phyloP scores from a whole-genome alignment of 2,797 vertebrate genomes.

The Petrocephalus sullivani region DNA sequence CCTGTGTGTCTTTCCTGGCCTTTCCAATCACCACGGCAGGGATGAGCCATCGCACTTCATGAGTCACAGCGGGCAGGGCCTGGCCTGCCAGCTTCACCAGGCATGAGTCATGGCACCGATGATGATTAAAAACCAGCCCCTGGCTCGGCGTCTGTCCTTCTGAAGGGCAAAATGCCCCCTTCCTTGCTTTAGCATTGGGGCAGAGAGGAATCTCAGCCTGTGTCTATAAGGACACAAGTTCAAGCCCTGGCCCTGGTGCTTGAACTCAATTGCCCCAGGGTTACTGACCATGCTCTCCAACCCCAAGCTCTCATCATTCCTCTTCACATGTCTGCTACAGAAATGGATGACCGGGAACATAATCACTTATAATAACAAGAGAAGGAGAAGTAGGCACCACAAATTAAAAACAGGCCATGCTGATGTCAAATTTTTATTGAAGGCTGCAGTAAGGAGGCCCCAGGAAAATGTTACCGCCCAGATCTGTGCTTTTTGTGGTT shows the following conservation, averaged over 20 bases:
- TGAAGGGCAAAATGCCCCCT: neutral
- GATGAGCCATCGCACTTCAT: neutral
- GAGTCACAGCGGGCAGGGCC: neutral
- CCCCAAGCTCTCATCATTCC: neutral
- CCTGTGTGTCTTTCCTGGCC: neutral
- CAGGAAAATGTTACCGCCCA: neutral
- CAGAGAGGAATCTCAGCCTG: neutral
- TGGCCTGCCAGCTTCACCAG: neutral
- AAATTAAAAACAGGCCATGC: neutral
- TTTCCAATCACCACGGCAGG: neutral
- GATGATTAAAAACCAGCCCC: neutral
- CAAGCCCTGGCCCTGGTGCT: neutral
- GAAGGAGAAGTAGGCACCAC: neutral
- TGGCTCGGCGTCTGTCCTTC: neutral
- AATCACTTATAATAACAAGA: neutral
- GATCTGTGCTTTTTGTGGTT: neutral
- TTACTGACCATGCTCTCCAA: neutral
- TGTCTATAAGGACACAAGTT: neutral
- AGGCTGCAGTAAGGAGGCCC: neutral
- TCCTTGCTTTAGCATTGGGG: neutral
- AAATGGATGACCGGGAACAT: neutral
- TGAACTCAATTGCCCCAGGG: neutral
- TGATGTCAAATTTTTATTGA: neutral
- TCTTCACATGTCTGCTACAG: neutral
- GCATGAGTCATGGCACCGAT: neutral